phyloP scores from a whole-genome alignment of 2,113 vertebrate species.

The Todiramphus chloris region DNA sequence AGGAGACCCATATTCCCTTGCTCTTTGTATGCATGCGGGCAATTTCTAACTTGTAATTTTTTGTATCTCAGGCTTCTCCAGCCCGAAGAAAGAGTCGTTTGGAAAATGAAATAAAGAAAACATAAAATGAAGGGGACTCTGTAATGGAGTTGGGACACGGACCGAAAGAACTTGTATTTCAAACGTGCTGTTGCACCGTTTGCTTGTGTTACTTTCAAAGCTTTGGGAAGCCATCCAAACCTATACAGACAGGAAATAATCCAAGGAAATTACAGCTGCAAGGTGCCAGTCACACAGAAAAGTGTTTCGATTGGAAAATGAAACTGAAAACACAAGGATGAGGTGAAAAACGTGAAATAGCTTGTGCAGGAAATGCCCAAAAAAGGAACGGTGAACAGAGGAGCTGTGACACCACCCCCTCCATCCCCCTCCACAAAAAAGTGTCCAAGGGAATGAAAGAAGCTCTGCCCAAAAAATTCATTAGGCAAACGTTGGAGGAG shows the following conservation, averaged over 20 bases:
- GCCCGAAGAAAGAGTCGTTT: not conserved
- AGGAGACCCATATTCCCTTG: not conserved
- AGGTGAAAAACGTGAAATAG: not conserved
- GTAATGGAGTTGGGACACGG: not conserved
- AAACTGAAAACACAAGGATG: not conserved
- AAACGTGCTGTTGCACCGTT: not conserved
- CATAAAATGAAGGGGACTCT: not conserved
- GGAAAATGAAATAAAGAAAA: not conserved
- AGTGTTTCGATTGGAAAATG: not conserved
- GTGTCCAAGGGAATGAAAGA: not conserved
- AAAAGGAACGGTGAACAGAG: not conserved
- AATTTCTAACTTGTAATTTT: not conserved
- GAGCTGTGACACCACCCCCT: not conserved
- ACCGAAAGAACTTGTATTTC: slow-evolving; percentile 37
- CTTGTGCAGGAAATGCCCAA: not conserved
- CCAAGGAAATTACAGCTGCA: not conserved
- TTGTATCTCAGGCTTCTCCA: not conserved
- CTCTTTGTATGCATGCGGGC: not conserved
- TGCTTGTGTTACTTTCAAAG: not conserved
- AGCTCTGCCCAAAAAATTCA: not conserved
- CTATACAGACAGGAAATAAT: not conserved
- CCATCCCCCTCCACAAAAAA: not conserved
- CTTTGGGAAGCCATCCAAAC: slow-evolving; percentile 17
- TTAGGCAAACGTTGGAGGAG: not conserved
- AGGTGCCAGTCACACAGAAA: not conserved